Evolutionary conservation across 2,888 invertebrate genomes (phyloP), one percentile per base, ranked within the genome.

Genomic region (Phymatocera aterrima): DNA sequence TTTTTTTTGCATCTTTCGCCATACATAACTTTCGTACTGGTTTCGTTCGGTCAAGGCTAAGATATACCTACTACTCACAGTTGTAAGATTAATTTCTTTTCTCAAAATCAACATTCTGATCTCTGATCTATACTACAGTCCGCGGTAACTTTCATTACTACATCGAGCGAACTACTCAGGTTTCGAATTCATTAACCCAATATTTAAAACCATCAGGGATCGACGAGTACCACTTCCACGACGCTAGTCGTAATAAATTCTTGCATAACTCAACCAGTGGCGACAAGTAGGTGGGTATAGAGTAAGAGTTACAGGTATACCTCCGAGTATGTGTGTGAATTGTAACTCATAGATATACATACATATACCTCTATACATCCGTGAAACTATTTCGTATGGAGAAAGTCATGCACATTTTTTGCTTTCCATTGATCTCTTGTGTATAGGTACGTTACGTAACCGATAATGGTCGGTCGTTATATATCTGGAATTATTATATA

Each of bases 361-460:
- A n/a, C n/a, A 87, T 86, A 75, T 80, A 81, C 40, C 28, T 31
- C 0, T 3, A 34, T 48, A 28, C 24, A 51, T 31, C 8, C 34
- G 8, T 24, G 37, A 82, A 83, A 85, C 88, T 89, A 87, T 89
- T 90, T 90, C 88, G 85, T 88, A 90, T n/a, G n/a, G 90, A 90
- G 90, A 90, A 90, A 90, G 90, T 90, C 85, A 85, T 82, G 83
- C 84, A 86, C 83, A 86, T 86, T 87, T n/a, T 87, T 87, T 88
- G 83, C 89, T 88, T 89, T 88, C 87, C 86, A 88, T 87, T 86
- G 88, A 88, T 88, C 84, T 83, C 81, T 80, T n/a, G n/a, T n/a
- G n/a, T n/a, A n/a, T n/a, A n/a, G 79, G 78, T 79, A 78, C 80
- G 78, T 87, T 87, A 80, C 85, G 83, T 84, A 87, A 87, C 84